Evolutionary conservation across 1,140 invertebrate species (phyloP).

Genomic region (Probaryconus sp.): DNA sequence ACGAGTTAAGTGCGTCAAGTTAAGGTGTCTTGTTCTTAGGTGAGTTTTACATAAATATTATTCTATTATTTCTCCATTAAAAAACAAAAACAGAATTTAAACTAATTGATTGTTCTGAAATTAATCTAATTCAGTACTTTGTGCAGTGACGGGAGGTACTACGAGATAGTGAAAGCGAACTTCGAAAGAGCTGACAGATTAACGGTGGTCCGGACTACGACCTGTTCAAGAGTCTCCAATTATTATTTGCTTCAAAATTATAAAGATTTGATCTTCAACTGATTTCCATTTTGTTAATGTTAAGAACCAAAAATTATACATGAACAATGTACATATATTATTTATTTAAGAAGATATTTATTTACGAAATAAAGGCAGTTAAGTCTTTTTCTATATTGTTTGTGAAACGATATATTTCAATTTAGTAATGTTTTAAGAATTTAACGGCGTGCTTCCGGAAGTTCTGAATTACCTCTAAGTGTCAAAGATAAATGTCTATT

Average conservation of each 20-base stretch:
- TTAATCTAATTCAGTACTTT: background rate
- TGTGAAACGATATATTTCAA: no score
- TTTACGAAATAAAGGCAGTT: no score
- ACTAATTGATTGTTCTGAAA: background rate
- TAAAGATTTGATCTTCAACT: constrained; percentile 96
- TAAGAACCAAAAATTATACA: no score
- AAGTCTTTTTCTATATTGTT: no score
- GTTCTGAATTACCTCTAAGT: no score
- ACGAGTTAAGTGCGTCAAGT: constrained; percentile 91
- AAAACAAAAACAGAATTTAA: background rate
- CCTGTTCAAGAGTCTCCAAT: constrained; percentile 93
- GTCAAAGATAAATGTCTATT: no score
- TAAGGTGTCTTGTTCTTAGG: constrained; percentile 90
- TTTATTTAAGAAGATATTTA: no score
- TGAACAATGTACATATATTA: no score
- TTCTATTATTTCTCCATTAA: no score
- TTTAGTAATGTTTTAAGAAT: no score
- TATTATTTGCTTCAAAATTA: constrained; percentile 95
- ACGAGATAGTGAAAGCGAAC: constrained; percentile 99
- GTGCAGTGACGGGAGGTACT: constrained; percentile 97
- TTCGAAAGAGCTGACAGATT: constrained; percentile 98
- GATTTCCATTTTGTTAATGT: no score
- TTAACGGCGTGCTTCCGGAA: no score
- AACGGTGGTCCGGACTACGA: constrained; percentile 97
- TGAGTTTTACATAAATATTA: constrained; percentile 74